Evolutionary conservation across 2,888 invertebrate species (phyloP), one percentile per base, ranked within the genome.

Genomic region (Melieria crassipennis): DNA sequence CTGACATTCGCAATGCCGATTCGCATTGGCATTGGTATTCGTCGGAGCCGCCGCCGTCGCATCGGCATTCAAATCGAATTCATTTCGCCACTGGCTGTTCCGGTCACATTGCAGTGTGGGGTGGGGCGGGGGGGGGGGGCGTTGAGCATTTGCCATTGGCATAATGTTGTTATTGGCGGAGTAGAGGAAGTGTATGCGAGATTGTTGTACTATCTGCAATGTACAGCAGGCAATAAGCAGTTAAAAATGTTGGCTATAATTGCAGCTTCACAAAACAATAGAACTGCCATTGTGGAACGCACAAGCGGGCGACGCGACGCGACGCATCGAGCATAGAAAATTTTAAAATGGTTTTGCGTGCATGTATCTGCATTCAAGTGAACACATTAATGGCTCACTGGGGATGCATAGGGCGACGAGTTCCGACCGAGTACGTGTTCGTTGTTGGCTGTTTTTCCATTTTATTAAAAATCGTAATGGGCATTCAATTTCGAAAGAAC

Each of bases 221-320:
- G 67, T 71, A 78, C 75, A 73, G 78, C 76, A 78, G 80, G 81
- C 81, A 81, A 81, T 81, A 82, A 81, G 82, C 82, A 81, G 82
- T 81, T 80, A 81, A 81, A 30, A 81, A 65, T 79, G 80, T 78
- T 81, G 79, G 81, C 77, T 80, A 81, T 80, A 52, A 52, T 52
- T 52, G 52, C 13, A 13, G 11, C 7, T 50, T 50, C 11, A 11
- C 50, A 50, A 11, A 50, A 7, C 50, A 50, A 50, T 50, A 7
- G 50, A 75, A 43, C 13, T 61, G 60, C 60, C 4, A 6, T 13
- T 11, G 7, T 43, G 56, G 65, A 30, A 47, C 46, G 0, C 60
- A 56, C 30, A 9, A 43, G 42, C 30, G 30, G 30, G 16, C 16
- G 16, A 16, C 16, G 30, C 30, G 2, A 30, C 30, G 30, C 30